Evolutionary conservation across 2,113 vertebrate species (phyloP).

Genomic region (Hippocampus mohnikei): DNA sequence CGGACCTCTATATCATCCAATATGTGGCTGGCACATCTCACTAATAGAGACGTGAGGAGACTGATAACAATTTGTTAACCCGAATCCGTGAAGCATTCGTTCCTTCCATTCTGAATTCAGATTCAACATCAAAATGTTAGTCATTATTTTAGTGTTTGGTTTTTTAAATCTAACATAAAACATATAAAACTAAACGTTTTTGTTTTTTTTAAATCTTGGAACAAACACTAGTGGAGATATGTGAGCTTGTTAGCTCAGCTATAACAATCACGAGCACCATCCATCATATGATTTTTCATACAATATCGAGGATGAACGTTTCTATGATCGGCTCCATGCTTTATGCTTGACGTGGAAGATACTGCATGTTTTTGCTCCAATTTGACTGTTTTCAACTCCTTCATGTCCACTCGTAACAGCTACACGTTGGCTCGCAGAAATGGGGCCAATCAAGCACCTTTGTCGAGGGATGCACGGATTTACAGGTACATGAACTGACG

Average conservation of each 20-base stretch:
- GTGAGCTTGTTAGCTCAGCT: neutral
- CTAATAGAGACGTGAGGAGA: neutral
- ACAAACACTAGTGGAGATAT: neutral
- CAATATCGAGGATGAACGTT: neutral
- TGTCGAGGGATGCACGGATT: too few species aligned
- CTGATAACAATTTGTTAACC: neutral
- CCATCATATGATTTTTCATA: neutral
- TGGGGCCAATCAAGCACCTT: too few species aligned
- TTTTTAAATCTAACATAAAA: neutral
- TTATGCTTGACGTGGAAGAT: neutral
- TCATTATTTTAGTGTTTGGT: neutral
- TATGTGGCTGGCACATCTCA: neutral
- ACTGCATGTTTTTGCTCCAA: neutral
- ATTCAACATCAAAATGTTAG: neutral
- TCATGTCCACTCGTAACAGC: neutral
- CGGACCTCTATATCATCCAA: neutral
- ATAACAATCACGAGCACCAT: neutral
- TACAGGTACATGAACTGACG: neutral
- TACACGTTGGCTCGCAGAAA: too few species aligned
- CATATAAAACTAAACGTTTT: neutral
- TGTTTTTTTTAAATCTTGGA: neutral
- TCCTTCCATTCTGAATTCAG: neutral
- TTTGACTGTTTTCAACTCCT: neutral
- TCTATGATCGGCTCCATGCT: neutral
- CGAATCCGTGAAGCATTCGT: neutral